These are phyloP conservation scores for Cyrtonyx montezumae DNA, from an alignment of 2,113 vertebrate species.

Conservation along the genomic window DNA sequence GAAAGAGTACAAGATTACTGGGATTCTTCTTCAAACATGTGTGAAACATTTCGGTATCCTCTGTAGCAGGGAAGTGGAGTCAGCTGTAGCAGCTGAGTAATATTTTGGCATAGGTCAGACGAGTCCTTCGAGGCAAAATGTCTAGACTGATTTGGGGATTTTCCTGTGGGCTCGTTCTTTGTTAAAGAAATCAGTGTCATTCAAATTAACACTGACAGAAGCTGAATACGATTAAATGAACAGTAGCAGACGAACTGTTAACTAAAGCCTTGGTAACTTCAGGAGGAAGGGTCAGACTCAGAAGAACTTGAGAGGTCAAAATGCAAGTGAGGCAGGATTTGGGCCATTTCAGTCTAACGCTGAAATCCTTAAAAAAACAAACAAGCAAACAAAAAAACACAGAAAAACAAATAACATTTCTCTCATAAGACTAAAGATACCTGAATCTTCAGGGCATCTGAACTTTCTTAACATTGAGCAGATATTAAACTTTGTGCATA, in stretches of 20 bases:
- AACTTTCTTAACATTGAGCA: background rate
- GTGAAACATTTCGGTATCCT: conserved; percentile 45
- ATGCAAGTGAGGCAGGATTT: background rate
- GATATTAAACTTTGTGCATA: background rate
- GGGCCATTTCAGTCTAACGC: background rate
- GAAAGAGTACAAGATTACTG: conserved; percentile 31
- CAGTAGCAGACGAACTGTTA: conserved; percentile 32
- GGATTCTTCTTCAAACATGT: conserved; percentile 55
- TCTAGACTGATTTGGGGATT: conserved; percentile 63
- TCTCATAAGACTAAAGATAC: background rate
- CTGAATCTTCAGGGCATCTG: background rate
- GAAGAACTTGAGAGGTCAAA: background rate
- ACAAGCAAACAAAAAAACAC: background rate
- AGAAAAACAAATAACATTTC: rapidly evolving
- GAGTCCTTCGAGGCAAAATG: conserved; percentile 60
- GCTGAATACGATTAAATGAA: conserved; percentile 11
- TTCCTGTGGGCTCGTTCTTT: conserved; percentile 50
- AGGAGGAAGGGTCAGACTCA: background rate
- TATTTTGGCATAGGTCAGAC: conserved; percentile 48
- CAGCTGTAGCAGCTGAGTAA: conserved; percentile 47
- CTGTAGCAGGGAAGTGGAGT: conserved; percentile 29
- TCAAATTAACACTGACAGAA: conserved; percentile 35
- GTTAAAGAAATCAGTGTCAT: conserved; percentile 36
- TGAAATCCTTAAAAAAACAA: background rate
- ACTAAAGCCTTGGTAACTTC: conserved; percentile 6